A percentile compares a stretch with the other conserved stretches of the same genome.
Conservation (phyloP, 2,888 invertebrate species). For the Arge pagana region DNA sequence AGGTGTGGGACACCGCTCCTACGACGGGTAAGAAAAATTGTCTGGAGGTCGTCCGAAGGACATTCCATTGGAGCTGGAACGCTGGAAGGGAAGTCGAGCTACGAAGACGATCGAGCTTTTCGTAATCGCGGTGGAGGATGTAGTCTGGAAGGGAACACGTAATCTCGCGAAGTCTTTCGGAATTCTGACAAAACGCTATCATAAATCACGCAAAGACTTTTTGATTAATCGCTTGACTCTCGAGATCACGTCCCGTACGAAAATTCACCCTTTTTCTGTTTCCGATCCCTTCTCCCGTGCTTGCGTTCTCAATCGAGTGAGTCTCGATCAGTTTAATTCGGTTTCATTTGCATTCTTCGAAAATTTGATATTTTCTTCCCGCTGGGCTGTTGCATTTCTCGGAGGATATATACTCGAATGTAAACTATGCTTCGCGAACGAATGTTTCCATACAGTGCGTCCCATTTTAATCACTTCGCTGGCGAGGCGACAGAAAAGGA, state of each 20-base stretch:
- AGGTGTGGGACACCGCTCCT: neutral
- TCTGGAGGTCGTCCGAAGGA: neutral
- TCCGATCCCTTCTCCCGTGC: slow-evolving; percentile 3
- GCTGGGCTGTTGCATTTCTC: no score
- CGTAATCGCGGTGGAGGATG: neutral
- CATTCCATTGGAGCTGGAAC: slow-evolving; percentile 1
- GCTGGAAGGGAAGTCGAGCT: neutral
- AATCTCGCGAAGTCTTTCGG: slow-evolving; percentile 1
- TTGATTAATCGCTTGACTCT: slow-evolving; percentile 19
- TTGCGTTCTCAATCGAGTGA: no score
- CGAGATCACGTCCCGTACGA: slow-evolving; percentile 9
- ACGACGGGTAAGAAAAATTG: neutral
- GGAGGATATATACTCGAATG: no score
- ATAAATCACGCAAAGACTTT: slow-evolving; percentile 4
- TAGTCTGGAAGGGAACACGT: slow-evolving; percentile 2
- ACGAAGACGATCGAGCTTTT: slow-evolving; percentile 3
- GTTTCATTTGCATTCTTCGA: no score
- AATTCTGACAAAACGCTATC: slow-evolving; percentile 1
- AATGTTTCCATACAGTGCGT: no score
- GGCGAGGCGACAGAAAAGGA: no score
- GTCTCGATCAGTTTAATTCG: no score
- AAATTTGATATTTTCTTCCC: no score
- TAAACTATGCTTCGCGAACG: no score
- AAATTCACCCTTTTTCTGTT: slow-evolving; percentile 9
- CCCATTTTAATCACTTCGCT: no score